A percentile compares a stretch with the other conserved stretches of the same genome.
Conservation (phyloP, 2,888 invertebrate genomes). For the Nipponacmea schrenckii region DNA sequence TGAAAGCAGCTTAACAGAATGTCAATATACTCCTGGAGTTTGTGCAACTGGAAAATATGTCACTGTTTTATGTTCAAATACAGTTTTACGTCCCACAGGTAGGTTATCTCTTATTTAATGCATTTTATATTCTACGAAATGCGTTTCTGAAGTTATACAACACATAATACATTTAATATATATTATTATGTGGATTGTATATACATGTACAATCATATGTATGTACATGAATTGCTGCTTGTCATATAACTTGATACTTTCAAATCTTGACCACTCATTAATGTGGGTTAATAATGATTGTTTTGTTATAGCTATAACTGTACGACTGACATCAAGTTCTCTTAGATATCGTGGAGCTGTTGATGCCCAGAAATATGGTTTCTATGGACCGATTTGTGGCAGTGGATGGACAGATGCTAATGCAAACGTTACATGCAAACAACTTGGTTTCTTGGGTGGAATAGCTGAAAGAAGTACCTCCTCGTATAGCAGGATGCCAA, state of each 20-base stretch:
- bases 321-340: no score
- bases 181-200: no score
- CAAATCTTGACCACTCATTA: no score
- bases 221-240: no score
- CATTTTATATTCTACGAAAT: no score
- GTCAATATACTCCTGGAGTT: constrained; percentile 24
- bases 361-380: constrained; percentile 77
- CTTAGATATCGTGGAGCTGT: constrained; percentile 69
- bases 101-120: constrained; percentile 11
- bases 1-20: constrained; percentile 39
- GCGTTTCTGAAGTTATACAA: no score
- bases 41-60: constrained; percentile 40
- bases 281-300: no score
- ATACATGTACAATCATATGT: no score
- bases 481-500: constrained; percentile 22
- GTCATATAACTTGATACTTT: no score
- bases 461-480: background rate
- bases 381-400: constrained; percentile 75
- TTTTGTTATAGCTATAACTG: no score
- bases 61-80: constrained; percentile 41
- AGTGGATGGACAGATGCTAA: constrained; percentile 49
- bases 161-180: no score
- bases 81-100: constrained; percentile 31
- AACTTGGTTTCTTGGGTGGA: constrained; percentile 15
- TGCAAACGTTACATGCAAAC: constrained; percentile 33